Base-by-base conservation (phyloP, 2,888 invertebrate species). In the Pollenia amentaria region DNA sequence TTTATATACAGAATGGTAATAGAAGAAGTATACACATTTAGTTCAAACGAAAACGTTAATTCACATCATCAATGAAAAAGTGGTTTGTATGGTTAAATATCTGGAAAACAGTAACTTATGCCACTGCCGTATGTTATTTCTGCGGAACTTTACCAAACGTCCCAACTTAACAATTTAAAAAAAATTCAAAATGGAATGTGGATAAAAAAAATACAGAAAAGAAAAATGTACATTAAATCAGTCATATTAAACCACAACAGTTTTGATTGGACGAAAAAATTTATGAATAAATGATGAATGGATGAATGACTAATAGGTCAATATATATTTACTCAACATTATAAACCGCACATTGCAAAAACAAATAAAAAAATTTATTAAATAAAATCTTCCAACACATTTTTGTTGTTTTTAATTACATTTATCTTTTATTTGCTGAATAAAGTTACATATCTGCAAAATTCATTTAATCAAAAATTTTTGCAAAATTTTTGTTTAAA, bases 171-270 rank as follows among this genome's bases (percentile, higher is more conserved):
- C 16, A 4, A 8, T 42, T n/a, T 3, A 48, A 40, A 60, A 16
- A 38, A 44, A 12, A n/a, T 21, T 4, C 6, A 18, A 69, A 12
- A 7, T 40, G 6, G 29, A 1, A 57, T 57, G 11, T 44, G 21
- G 12, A 21, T 11, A 57, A 57, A 55, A n/a, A 2, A 29, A 57
- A 60, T 57, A 72, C 29, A n/a, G 64, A 51, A 42, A 40, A n/a
- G 21, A 64, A 65, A 65, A 65, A 55, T 65, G 44, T 65, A 65
- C 65, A 51, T 64, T 53, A 29, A 70, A 70, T 79, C 53, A 62
- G 44, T 70, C 53, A 53, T 53, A 64, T 53, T 64, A 72, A 79
- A 64, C 79, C 79, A 16, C 79, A 79, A 44, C 9, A 53, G 62
- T 79, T 78, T 70, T 60, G 29, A 42, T 48, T 18, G 16, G 46